Base-by-base conservation (phyloP, 2,113 vertebrate genomes). In the Etheostoma cragini region DNA sequence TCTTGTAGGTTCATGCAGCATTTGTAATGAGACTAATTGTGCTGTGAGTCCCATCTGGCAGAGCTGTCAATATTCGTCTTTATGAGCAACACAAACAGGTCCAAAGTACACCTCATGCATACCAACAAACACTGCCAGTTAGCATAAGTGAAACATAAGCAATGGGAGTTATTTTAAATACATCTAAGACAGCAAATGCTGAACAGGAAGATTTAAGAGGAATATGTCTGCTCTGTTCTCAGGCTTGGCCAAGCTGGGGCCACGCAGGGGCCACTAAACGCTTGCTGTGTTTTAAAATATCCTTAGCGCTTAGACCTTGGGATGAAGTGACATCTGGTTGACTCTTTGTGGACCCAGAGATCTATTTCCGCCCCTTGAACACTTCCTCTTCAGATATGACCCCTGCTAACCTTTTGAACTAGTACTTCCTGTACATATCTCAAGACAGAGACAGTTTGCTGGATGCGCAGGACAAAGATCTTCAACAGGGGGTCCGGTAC, bases 31-130 rank as follows among this genome's bases (percentile, higher is more conserved):
- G 68, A 75, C 76, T 80, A 75, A 88, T 73, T 62, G 45, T 57
- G 65, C 71, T 62, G 45, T 57, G 65, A 46, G 47, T 65, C 72
- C 88, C 74, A 86, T 84, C 17, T 80, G 88, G 72, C 64, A 82
- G 12, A 60, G 65, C 76, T 86, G 78, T 87, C 72, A 74, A 77
- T 72, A 81, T 82, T 69, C 62, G 70, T 67, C 72, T 88, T 86
- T 75, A 90, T 72, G 47, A 84, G 72, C 53, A 71, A 49, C 45
- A 80, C 46, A 78, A 84, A 70, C 35, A 60, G 46, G n/a, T 33
- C 35, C 35, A 69, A n/a, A 49, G 8, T n/a, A 45, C 24, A 7
- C 6, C 45, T 50, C 35, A 21, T 47, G 77, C 84, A 87, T 85
- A 80, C 73, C 70, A 82, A 75, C 50, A 81, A 22, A 57, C 47